phyloP scores from a whole-genome alignment of 2,797 vertebrate genomes.

The Semotilus atromaculatus region DNA sequence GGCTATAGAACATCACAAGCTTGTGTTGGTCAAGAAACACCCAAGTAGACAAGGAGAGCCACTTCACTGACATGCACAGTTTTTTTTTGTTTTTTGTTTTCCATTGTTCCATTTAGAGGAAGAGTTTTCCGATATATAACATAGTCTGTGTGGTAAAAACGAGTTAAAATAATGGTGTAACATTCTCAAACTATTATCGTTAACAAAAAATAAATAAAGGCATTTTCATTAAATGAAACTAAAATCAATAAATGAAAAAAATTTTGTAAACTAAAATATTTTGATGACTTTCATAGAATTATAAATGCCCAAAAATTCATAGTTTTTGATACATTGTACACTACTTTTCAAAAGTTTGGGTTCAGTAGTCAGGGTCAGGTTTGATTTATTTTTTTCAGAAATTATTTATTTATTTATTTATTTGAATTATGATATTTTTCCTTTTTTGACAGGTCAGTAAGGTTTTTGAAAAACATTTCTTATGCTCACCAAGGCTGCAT shows the following conservation, averaged over 20 bases:
- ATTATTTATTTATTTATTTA: no score
- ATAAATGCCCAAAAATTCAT: background rate
- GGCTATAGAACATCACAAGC: background rate
- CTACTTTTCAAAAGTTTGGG: no score
- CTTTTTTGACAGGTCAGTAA: no score
- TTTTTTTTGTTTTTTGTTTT: no score
- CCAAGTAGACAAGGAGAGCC: background rate
- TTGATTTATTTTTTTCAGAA: no score
- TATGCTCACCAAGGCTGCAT: background rate
- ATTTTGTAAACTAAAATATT: background rate
- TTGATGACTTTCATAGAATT: no score
- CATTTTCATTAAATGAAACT: background rate
- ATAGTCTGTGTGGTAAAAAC: background rate
- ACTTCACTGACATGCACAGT: background rate
- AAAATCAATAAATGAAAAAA: background rate
- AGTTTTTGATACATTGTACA: background rate
- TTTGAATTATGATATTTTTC: no score
- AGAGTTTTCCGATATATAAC: background rate
- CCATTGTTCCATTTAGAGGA: no score
- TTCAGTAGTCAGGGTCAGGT: no score
- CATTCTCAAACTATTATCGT: background rate
- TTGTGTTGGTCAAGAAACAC: background rate
- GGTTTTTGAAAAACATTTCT: background rate
- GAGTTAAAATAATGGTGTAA: background rate
- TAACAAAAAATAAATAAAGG: background rate